Base-by-base conservation (phyloP, 1,140 invertebrate genomes). In the Andricus grossulariae region DNA sequence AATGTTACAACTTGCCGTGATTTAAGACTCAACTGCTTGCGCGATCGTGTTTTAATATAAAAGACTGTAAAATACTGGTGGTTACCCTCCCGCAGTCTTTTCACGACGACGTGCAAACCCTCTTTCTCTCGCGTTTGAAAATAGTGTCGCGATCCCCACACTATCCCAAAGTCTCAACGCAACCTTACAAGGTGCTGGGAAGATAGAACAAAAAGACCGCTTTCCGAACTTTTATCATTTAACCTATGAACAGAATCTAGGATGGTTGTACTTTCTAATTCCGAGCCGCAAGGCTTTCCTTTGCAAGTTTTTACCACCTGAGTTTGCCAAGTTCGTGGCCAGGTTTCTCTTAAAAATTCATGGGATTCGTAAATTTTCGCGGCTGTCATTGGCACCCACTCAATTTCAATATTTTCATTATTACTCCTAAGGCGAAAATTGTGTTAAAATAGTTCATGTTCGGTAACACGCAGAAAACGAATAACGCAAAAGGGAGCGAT, bases 41-140 rank as follows among this genome's bases (percentile, higher is more conserved):
- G 79, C 70, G 49, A 25, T 74, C 54, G 75, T 60, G 78, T 85
- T 85, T 85, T 83, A 84, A 88, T 84, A 85, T 83, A 80, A 84
- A 84, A 80, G 83, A 83, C 79, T 71, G 85, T 88, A 88, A 87
- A 87, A 86, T 82, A 80, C 57, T 66, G 73, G 55, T n/a, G 45
- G 50, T 1, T 57, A 55, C 12, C 15, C 19, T 21, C 32, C 12
- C 15, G 60, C 57, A 16, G 72, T 70, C 19, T 57, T 74, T 71
- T 55, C 18, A 16, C 19, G 52, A 19, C 32, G 54, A 66, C 19
- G 54, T 55, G 52, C 50, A 50, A 45, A 74, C 25, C 39, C 52
- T 55, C 25, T n/a, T n/a, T 66, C 25, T 66, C n/a, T 32, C 10
- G 25, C 32, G 60, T 15, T 16, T 66, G 25, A 66, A 66, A 66